Base-by-base conservation (phyloP, 2,888 invertebrate species). In the Pheosia gnoma region DNA sequence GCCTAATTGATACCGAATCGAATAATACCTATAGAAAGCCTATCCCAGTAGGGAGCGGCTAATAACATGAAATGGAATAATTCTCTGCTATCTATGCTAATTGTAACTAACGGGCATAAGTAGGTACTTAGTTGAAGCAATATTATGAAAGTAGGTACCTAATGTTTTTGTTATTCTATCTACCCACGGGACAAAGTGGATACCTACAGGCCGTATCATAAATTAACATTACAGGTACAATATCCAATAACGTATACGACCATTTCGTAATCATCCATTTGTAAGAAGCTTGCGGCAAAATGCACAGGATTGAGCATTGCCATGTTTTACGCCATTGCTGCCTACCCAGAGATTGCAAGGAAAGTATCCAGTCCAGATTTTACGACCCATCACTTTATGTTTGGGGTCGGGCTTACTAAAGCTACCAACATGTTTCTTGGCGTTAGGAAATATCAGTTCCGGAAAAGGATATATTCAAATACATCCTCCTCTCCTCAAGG, bases 301-400 rank as follows among this genome's bases (percentile, higher is more conserved):
- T 39, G 51, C 39, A 58, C 25, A 41, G 52, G 13, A 38, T 58
- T 58, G 8, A 56, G 51, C 55, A 4, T 55, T 58, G 38, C 13
- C 59, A 43, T 56, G 61, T 62, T 67, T 63, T 59, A 61, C 59
- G 47, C 43, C 55, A 58, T 39, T 49, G 11, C 62, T 60, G 56
- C 38, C 57, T 62, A 60, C 58, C 61, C 52, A 62, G 58, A 63
- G 60, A 68, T 68, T 65, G 66, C 58, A 63, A 57, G 13, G 45
- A 25, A 65, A 72, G 57, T 57, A 54, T 41, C 52, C 56, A 66
- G 59, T 58, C 56, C 68, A 66, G 66, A 72, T 71, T 65, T 52
- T 68, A 65, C 60, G 61, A 59, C 45, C 60, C 61, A 69, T 63
- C 54, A 61, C 68, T 59, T 64, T 58, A 63, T 58, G 25, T 25